phyloP scores from a whole-genome alignment of 1,140 invertebrate genomes.

The Drosophila cardini region DNA sequence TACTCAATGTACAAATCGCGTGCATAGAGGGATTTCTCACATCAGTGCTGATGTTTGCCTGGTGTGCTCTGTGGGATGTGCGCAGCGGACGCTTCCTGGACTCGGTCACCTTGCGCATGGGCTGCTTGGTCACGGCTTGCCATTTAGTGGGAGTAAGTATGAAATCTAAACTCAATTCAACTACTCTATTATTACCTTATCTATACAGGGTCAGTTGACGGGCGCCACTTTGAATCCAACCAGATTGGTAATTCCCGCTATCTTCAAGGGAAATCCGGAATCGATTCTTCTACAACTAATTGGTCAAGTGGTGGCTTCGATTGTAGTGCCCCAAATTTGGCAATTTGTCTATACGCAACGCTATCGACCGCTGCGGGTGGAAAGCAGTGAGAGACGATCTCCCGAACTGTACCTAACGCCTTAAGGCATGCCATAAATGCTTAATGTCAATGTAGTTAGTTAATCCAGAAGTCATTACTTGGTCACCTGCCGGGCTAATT shows the following conservation, averaged over 20 bases:
- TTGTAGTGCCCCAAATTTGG: slow-evolving; percentile 53
- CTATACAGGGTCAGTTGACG: slow-evolving; percentile 43
- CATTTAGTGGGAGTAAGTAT: slow-evolving; percentile 45
- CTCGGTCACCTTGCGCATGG: slow-evolving; percentile 59
- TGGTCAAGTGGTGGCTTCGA: slow-evolving; percentile 44
- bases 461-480: slow-evolving; percentile 10
- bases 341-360: slow-evolving; percentile 9
- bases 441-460: slow-evolving; percentile 1
- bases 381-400: not conserved
- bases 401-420: slow-evolving; percentile 6
- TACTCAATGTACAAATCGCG: slow-evolving; percentile 27
- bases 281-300: slow-evolving; percentile 37
- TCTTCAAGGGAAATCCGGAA: slow-evolving; percentile 42
- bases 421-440: not conserved
- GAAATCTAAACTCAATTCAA: not conserved
- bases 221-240: slow-evolving; percentile 58
- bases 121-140: slow-evolving; percentile 48
- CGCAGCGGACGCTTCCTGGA: slow-evolving; percentile 56
- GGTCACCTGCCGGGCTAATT: slow-evolving; percentile 8
- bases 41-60: slow-evolving; percentile 40
- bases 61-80: slow-evolving; percentile 63
- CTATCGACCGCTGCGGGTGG: not conserved
- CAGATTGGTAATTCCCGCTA: slow-evolving; percentile 35
- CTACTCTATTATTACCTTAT: not conserved
- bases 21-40: slow-evolving; percentile 49